phyloP scores from a whole-genome alignment of 2,797 vertebrate species.

The Dromococcyx pavoninus region DNA sequence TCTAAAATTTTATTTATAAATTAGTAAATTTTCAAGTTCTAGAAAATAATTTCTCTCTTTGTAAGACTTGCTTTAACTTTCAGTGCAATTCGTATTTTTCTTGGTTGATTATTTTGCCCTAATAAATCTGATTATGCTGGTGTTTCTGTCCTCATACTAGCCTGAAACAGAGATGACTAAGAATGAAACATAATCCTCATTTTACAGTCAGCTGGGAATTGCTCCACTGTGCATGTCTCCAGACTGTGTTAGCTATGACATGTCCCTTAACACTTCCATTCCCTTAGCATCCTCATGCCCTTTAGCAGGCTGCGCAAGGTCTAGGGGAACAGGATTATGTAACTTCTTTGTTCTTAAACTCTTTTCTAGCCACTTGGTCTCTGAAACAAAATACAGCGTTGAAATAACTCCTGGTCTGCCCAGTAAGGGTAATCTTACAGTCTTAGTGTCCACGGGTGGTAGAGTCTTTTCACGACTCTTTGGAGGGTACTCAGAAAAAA shows the following conservation, averaged over 20 bases:
- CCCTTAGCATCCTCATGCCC: neutral
- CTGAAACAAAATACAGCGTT: neutral
- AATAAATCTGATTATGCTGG: neutral
- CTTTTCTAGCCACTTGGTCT: neutral
- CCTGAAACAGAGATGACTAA: neutral
- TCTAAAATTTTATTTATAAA: neutral
- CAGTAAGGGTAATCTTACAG: neutral
- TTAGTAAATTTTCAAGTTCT: neutral
- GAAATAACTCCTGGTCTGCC: neutral
- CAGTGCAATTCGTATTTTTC: neutral
- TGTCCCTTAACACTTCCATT: neutral
- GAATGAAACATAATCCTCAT: neutral
- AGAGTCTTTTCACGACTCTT: neutral
- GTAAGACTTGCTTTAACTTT: neutral
- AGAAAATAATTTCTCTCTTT: neutral
- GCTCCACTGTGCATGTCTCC: neutral
- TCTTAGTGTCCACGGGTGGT: fast-evolving
- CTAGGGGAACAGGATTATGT: neutral
- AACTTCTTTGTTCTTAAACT: neutral
- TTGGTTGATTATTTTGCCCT: neutral
- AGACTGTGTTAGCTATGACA: neutral
- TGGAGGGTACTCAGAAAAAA: neutral
- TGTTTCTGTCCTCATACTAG: neutral
- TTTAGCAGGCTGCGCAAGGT: neutral
- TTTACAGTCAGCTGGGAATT: neutral